Base-by-base conservation (phyloP, 1,140 invertebrate genomes). In the Leucophenga varia region DNA sequence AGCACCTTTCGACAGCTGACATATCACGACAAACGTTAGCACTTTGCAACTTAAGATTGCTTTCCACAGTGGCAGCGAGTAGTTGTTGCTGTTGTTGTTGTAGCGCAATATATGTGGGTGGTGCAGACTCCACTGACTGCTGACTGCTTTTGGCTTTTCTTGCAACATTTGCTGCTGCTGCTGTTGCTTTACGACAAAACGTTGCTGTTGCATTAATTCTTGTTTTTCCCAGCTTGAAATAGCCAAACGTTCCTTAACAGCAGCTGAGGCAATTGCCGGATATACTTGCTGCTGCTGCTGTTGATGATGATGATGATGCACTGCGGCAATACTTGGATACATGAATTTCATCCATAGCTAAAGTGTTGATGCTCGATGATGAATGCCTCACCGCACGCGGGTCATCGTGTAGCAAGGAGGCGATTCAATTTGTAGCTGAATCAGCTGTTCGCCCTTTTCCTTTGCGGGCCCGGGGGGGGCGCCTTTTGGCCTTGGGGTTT, bases 321-420 rank as follows among this genome's bases (percentile, higher is more conserved):
- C 64, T 36, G 69, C 64, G 38, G 69, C 60, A 49, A 72, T 58
- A n/a, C 53, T 53, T 39, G 70, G 70, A 54, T 68, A 70, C 41
- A 72, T 55, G 53, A 73, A 73, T 59, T 68, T 72, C 65, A 72
- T 71, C 70, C 70, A 54, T 64, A 73, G 55, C 65, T 55, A 50
- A 73, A 73, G 41, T 72, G 70, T 42, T 59, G 55, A 30, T 69
- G 68, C 51, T 73, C n/a, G 63, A 56, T 73, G 70, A 59, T 70
- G 70, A 83, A 61, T 17, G 81, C 81, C 59, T 83, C 81, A 35
- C 81, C 80, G 68, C 83, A 83, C 37, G 75, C 80, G 10, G 81
- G 81, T 38, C 39, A 83, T 76, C 25, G 81, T 82, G 64, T 83
- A 83, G 50, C 79, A 81, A 7, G 81, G 81, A 39, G 82, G 71